Conservation (phyloP, 1,140 invertebrate genomes). For the Trigoniulus corallinus region DNA sequence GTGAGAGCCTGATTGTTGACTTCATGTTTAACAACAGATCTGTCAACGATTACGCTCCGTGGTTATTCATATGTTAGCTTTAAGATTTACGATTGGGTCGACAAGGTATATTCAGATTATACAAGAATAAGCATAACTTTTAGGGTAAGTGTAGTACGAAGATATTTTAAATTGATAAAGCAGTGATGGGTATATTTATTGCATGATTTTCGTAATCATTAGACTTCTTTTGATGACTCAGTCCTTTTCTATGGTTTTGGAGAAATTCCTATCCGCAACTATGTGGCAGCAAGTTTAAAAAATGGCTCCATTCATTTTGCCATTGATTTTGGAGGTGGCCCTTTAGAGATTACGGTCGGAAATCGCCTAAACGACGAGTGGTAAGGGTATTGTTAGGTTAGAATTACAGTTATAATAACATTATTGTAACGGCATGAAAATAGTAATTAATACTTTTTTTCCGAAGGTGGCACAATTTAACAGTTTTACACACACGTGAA, state of each 20-base stretch:
- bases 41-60: conserved; percentile 65
- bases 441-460: background rate
- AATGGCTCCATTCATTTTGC: conserved; percentile 59
- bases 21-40: conserved; percentile 41
- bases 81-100: conserved; percentile 80
- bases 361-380: conserved; percentile 19
- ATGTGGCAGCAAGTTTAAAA: conserved; percentile 60
- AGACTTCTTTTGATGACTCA: conserved; percentile 71
- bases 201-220: conserved; percentile 19
- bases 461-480: conserved; percentile 73
- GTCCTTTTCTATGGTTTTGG: conserved; percentile 72
- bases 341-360: conserved; percentile 23
- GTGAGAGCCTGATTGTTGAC: background rate
- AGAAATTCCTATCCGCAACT: conserved; percentile 60
- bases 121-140: conserved; percentile 75
- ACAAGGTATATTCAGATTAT: conserved; percentile 66
- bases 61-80: conserved; percentile 86
- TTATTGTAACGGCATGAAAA: background rate
- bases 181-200: background rate
- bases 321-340: conserved; percentile 56
- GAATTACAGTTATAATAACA: background rate
- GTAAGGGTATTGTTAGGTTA: background rate
- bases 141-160: conserved; percentile 38
- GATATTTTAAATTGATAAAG: background rate
- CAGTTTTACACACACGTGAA: conserved; percentile 57